Conservation (phyloP, 2,797 vertebrate species). For the Pristis pectinata region DNA sequence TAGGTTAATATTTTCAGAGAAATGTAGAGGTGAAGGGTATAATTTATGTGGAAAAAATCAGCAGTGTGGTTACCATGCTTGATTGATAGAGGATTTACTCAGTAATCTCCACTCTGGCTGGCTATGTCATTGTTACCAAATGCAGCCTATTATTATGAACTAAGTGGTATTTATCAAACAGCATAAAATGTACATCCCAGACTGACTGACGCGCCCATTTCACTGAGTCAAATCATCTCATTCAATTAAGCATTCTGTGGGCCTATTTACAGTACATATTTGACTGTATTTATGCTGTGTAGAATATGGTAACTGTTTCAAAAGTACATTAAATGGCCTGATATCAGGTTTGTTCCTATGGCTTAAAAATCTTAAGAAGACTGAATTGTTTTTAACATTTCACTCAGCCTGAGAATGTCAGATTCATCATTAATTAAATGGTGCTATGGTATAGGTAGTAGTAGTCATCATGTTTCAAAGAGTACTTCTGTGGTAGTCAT, state of each 20-base stretch:
- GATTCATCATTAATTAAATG: neutral
- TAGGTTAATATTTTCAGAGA: too few relatives aligned
- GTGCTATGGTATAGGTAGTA: neutral
- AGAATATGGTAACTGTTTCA: neutral
- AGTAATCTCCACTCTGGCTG: too few relatives aligned
- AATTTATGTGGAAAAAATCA: too few relatives aligned
- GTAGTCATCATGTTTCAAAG: neutral
- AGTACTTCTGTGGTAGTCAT: neutral
- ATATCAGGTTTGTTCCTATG: neutral
- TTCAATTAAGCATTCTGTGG: neutral
- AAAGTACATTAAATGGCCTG: neutral
- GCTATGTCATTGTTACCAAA: too few relatives aligned
- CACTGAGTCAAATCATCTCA: neutral
- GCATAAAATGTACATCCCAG: neutral
- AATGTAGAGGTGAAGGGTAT: too few relatives aligned
- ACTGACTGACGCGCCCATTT: neutral
- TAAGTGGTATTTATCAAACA: neutral
- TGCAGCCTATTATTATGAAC: too few relatives aligned
- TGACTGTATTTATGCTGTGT: neutral
- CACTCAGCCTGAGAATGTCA: neutral
- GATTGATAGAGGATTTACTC: too few relatives aligned
- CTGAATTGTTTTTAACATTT: neutral
- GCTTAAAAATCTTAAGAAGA: neutral
- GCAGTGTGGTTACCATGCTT: too few relatives aligned
- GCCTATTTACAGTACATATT: neutral